A percentile compares a stretch with the other conserved stretches of the same genome.
These are phyloP conservation scores for Platorchestia sp. DNA, from an alignment of 1,140 invertebrate species.

Conservation along the genomic window DNA sequence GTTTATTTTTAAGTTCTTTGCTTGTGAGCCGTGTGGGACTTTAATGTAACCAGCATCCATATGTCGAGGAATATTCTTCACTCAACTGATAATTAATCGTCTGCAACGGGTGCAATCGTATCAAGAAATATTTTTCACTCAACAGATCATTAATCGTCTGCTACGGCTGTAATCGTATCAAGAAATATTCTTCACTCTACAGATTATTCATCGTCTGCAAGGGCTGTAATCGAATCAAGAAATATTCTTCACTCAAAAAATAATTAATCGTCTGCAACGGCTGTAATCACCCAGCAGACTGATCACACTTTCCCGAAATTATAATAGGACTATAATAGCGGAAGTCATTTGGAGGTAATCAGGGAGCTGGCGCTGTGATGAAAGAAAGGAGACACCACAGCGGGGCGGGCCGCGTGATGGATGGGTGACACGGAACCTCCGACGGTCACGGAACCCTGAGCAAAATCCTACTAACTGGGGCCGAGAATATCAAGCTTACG, in stretches of 20 bases:
- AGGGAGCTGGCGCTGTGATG: not conserved
- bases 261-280: not conserved
- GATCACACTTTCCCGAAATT: not conserved
- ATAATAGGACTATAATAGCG: not conserved
- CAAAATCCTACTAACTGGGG: no score
- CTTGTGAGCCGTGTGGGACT: not conserved
- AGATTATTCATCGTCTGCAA: not conserved
- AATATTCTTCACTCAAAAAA: not conserved
- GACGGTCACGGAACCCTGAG: no score
- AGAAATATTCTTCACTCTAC: not conserved
- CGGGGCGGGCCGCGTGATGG: not conserved
- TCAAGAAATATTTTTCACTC: not conserved
- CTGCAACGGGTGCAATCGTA: not conserved
- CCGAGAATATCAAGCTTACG: not conserved
- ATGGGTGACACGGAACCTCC: not conserved
- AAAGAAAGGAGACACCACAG: not conserved
- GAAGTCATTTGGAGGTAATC: not conserved
- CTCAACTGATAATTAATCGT: not conserved
- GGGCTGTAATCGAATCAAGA: not conserved
- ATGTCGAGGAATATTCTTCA: not conserved
- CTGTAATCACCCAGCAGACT: not conserved
- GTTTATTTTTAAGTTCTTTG: not conserved
- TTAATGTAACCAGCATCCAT: not conserved
- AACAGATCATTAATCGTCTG: not conserved
- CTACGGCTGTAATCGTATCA: not conserved